Evolutionary conservation across 2,888 invertebrate species (phyloP).

Genomic region (Pachliopta kotzebuea): DNA sequence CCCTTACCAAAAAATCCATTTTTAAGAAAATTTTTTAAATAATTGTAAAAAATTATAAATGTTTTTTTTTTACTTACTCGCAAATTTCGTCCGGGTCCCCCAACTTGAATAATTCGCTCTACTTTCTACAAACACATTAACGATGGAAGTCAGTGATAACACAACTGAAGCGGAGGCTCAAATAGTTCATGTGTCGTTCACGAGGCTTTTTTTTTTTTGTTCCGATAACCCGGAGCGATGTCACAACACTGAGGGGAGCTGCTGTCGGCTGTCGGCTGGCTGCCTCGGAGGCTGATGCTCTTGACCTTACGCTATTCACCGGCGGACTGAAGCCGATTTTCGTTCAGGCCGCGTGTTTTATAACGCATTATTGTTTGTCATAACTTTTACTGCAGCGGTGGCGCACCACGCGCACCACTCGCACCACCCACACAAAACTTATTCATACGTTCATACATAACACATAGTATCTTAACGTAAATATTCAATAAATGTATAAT

Average conservation of each 20-base stretch:
- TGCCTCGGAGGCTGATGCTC: conserved; percentile 66
- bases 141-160: not conserved
- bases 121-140: not conserved
- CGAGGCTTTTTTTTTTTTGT: conserved; percentile 37
- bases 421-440: not conserved
- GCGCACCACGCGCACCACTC: conserved; percentile 29
- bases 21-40: too few relatives aligned
- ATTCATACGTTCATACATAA: too few relatives aligned
- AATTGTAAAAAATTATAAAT: not conserved
- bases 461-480: too few relatives aligned
- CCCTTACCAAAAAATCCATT: too few relatives aligned
- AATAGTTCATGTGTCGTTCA: conserved; percentile 37
- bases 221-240: conserved; percentile 42
- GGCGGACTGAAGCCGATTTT: conserved; percentile 70
- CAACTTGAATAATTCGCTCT: conserved; percentile 34
- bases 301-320: conserved; percentile 73
- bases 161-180: conserved; percentile 4
- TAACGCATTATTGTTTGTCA: conserved; percentile 73
- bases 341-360: conserved; percentile 68
- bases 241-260: conserved; percentile 59
- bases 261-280: conserved; percentile 56
- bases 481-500: too few relatives aligned
- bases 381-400: conserved; percentile 60
- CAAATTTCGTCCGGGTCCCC: conserved; percentile 36
- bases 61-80: conserved; percentile 43